phyloP scores from a whole-genome alignment of 2,113 vertebrate species.

The Coptodon rendalli region DNA sequence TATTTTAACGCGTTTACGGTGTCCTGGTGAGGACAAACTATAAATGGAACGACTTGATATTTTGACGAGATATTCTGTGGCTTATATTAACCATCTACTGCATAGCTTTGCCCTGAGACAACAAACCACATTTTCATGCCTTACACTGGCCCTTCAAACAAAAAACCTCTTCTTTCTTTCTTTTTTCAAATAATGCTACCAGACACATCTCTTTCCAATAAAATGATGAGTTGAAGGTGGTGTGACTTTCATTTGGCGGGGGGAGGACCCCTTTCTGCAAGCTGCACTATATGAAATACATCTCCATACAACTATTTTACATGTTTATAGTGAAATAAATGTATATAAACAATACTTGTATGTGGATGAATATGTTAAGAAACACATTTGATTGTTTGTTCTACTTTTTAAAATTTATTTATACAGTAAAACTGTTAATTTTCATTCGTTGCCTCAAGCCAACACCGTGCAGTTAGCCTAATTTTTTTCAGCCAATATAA shows the following conservation, averaged over 20 bases:
- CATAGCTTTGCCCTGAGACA: not conserved
- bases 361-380: not conserved
- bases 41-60: not conserved
- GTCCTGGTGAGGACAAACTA: not conserved
- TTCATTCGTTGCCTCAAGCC: not conserved
- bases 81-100: not conserved
- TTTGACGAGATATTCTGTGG: not conserved
- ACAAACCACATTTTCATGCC: not conserved
- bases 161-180: not conserved
- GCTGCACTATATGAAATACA: fast-evolving
- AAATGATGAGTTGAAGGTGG: not conserved
- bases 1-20: conserved; percentile 4
- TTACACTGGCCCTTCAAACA: not conserved
- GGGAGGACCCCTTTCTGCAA: not conserved
- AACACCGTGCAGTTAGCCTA: no score
- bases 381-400: no score
- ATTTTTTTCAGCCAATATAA: not conserved
- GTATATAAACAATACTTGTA: not conserved
- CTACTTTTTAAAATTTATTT: no score
- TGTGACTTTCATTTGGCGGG: not conserved
- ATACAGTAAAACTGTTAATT: not conserved
- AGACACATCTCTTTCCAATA: not conserved
- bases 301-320: not conserved
- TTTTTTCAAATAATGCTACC: not conserved
- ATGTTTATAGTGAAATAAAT: not conserved